A percentile compares a stretch with the other conserved stretches of the same genome.
These are phyloP conservation scores for Nysson spinosus DNA, from an alignment of 2,888 invertebrate genomes.

Conservation along the genomic window DNA sequence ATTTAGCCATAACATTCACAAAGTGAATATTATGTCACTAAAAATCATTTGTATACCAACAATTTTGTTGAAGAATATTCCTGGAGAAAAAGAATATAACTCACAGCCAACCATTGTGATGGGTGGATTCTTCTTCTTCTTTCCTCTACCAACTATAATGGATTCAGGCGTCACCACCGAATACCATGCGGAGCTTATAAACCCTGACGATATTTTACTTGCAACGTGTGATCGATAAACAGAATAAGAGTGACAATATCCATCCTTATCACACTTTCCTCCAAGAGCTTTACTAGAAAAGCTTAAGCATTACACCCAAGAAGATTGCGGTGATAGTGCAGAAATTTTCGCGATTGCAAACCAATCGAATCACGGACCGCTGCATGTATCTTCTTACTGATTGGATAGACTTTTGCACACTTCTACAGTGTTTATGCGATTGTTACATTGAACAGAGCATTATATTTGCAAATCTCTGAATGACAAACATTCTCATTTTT, in stretches of 20 bases:
- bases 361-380: too few species aligned
- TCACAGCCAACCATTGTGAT: slow-evolving; percentile 58
- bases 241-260: background rate
- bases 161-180: slow-evolving; percentile 24
- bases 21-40: slow-evolving; percentile 4
- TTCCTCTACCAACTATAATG: slow-evolving; percentile 16
- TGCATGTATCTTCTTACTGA: too few species aligned
- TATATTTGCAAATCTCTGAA: too few species aligned
- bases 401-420: too few species aligned
- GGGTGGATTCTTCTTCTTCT: slow-evolving; percentile 25
- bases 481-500: too few species aligned
- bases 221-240: background rate
- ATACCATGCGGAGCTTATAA: slow-evolving; percentile 22
- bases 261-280: background rate
- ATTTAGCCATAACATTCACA: background rate
- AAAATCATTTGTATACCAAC: background rate
- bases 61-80: background rate
- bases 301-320: background rate
- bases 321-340: background rate
- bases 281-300: slow-evolving; percentile 2
- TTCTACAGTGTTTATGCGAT: too few species aligned
- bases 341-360: background rate
- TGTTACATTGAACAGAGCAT: too few species aligned
- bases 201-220: slow-evolving; percentile 12
- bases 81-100: slow-evolving; percentile 34